Evolutionary conservation across 2,113 vertebrate genomes (phyloP), one percentile per base, ranked within the genome.

Genomic region (Hippocampus zosterae): DNA sequence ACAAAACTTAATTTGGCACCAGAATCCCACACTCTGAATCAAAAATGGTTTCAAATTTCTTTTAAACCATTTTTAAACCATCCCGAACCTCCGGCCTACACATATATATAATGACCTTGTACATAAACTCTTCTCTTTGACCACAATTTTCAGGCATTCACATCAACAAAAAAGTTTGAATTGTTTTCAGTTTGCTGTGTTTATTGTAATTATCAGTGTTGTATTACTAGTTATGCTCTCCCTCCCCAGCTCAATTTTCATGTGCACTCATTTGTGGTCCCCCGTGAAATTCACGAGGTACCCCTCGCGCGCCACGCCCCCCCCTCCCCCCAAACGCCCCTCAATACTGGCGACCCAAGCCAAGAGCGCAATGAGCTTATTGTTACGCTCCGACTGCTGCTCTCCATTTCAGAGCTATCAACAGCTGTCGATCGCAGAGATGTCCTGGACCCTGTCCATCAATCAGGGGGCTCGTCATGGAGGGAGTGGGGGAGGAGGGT

Each of bases 391-490:
- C 85, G 91, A 90, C 89, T 89, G 91, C 87, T 86, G 87, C 85
- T 87, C 88, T 90, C 88, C 87, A 90, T 91, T 92, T 90, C 87
- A 88, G 86, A 92, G 91, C 91, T 90, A 93, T 92, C 92, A 92
- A 92, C 92, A 92, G 92, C 92, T 92, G 92, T 92, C 90, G 90
- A 92, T 92, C 85, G 90, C 57, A 33, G 90, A 92, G 90, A 91
- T 90, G 91, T 92, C 91, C 91, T 93, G 92, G 92, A 91, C 81
- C 71, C 62, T 75, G 74, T 92, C 92, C 92, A 92, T 92, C 91
- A 91, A 91, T 92, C 90, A 91, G 78, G 87, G 77, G 71, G 81
- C 78, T 84, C 81, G 88, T 90, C 90, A 85, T 90, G 90, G 78
- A 40, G 29, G 27, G 29, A 3, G 52, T 1, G 2, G 21, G 19